These are phyloP conservation scores for Pitta sordida DNA, from an alignment of 2,113 vertebrate species.

Conservation along the genomic window DNA sequence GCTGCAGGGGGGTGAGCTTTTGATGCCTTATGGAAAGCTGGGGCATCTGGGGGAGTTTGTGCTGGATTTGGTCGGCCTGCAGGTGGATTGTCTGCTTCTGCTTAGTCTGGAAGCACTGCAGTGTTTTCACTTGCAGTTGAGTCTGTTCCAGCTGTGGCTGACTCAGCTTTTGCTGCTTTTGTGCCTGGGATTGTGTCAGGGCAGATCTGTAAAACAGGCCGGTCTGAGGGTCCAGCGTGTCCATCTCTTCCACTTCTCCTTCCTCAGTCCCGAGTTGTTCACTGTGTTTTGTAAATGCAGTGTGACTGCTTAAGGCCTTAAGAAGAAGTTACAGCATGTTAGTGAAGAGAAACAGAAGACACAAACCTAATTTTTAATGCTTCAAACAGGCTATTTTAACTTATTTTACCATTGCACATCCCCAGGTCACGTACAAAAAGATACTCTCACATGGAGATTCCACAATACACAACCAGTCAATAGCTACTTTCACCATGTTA, in stretches of 20 bases:
- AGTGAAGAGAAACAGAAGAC: not conserved
- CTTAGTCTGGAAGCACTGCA: conserved; percentile 84
- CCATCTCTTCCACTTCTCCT: conserved; percentile 90
- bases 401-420: not conserved
- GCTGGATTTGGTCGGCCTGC: conserved; percentile 79
- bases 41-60: conserved; percentile 79
- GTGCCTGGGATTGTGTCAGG: conserved; percentile 71
- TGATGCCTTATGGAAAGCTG: conserved; percentile 84
- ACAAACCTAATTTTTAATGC: not conserved
- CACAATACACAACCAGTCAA: not conserved
- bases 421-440: not conserved
- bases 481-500: not conserved
- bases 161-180: conserved; percentile 75
- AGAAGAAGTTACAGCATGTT: conserved; percentile 54
- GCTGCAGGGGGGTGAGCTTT: conserved; percentile 76
- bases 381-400: not conserved
- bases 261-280: conserved; percentile 84
- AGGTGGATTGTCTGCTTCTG: conserved; percentile 82
- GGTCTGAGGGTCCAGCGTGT: conserved; percentile 97
- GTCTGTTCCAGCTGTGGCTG: conserved; percentile 79
- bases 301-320: conserved; percentile 82
- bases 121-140: conserved; percentile 79
- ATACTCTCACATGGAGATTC: not conserved
- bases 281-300: conserved; percentile 77
- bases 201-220: conserved; percentile 94